Percentiles rank a stretch among this genome's conserved stretches.
Evolutionary conservation across 2,113 vertebrate species (phyloP).

Genomic region (Hydrolagus affinis): DNA sequence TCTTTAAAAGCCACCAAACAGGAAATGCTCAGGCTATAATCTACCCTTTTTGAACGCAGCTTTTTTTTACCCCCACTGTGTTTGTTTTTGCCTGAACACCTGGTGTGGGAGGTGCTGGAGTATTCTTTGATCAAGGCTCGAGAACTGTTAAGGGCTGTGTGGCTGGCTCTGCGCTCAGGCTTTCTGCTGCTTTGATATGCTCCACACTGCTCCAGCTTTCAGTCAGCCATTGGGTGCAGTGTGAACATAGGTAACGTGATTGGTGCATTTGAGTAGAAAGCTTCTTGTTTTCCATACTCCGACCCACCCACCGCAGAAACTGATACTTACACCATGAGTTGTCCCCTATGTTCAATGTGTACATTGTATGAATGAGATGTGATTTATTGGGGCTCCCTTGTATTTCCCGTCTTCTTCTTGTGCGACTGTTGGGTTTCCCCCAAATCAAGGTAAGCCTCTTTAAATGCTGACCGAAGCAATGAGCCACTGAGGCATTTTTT

Average conservation of each 20-base stretch:
- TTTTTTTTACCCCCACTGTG: no score
- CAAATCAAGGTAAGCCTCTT: constrained; percentile 15
- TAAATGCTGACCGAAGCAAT: background rate
- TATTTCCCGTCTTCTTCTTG: background rate
- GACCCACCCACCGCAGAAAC: constrained; percentile 30
- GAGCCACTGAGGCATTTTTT: background rate
- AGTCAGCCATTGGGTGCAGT: constrained; percentile 9
- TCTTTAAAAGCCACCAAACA: background rate
- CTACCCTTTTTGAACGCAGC: background rate
- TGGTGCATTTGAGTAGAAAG: constrained; percentile 26
- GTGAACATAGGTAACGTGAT: constrained; percentile 18
- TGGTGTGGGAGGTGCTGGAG: constrained; percentile 18
- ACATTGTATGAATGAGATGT: constrained; percentile 12
- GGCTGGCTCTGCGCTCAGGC: background rate
- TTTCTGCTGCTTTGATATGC: background rate
- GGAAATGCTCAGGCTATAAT: background rate
- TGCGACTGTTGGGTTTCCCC: background rate
- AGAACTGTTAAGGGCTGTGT: background rate
- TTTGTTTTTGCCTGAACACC: background rate
- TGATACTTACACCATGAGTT: constrained; percentile 29
- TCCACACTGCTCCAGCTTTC: background rate
- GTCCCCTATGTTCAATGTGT: background rate
- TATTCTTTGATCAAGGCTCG: background rate
- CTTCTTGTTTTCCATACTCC: constrained; percentile 17
- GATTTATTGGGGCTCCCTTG: background rate